These are phyloP conservation scores for Drosophila subquinaria DNA, from an alignment of 2,888 invertebrate genomes.

Conservation along the genomic window DNA sequence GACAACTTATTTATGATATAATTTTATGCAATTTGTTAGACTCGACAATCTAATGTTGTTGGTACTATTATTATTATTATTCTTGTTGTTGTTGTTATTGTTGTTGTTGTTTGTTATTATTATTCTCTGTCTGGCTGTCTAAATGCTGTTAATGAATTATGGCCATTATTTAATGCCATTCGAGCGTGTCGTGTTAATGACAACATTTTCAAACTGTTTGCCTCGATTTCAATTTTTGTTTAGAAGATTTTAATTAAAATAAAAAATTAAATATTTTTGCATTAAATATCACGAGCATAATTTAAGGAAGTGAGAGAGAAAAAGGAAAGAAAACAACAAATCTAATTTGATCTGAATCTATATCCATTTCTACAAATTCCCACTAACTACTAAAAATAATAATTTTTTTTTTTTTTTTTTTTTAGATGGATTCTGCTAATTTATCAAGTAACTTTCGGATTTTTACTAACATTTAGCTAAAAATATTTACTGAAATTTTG, in stretches of 20 bases:
- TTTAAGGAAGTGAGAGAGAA: too few species aligned
- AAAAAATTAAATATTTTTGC: background rate
- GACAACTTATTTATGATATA: constrained; percentile 81
- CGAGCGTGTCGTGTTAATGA: constrained; percentile 33
- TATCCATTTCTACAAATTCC: too few species aligned
- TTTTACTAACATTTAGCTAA: too few species aligned
- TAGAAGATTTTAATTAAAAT: background rate
- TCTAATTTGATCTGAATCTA: too few species aligned
- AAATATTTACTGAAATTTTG: too few species aligned
- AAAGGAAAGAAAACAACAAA: too few species aligned
- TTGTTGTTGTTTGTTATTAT: constrained; percentile 7
- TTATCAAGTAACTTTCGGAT: too few species aligned
- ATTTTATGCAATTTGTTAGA: constrained; percentile 51
- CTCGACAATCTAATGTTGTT: constrained; percentile 32
- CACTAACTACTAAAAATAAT: too few species aligned
- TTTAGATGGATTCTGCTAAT: too few species aligned
- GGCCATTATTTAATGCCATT: constrained; percentile 36
- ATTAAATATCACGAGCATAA: too few species aligned
- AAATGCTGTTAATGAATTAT: constrained; percentile 68
- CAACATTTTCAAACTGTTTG: constrained; percentile 26
- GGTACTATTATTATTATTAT: background rate
- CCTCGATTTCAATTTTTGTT: constrained; percentile 20
- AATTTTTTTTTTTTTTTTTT: too few species aligned
- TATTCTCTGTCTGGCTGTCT: constrained; percentile 33
- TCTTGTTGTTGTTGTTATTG: constrained; percentile 4